Evolutionary conservation across 2,797 vertebrate species (phyloP), one percentile per base, ranked within the genome.

Genomic region (Astyanax mexicanus): DNA sequence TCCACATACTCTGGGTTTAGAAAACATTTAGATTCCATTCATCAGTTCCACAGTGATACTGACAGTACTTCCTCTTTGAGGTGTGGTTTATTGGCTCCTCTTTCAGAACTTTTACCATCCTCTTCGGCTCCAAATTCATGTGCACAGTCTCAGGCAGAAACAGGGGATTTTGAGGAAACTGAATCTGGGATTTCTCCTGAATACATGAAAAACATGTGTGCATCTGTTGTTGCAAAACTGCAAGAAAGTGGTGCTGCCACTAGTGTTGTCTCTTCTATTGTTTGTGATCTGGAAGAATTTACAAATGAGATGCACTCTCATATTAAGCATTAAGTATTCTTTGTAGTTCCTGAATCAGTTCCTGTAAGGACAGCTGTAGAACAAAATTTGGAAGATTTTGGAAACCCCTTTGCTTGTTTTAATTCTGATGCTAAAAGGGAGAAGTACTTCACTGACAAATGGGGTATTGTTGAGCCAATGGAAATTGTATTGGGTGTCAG

Each of bases 1-100:
- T 6, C 4, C 25, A 65, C 61, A 8, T 67, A 67, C 72, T 57
- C 60, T 35, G 76, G 38, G 1, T 78, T 66, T 58, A 49, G 69
- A 13, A 78, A 78, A 58, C 40, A 78, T 66, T 29, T 78, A n/a
- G 58, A 55, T 19, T 66, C 27, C 47, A 35, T 10, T 52, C 49
- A 72, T 67, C 44, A 37, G 38, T 49, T 37, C 25, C 13, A 57
- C 11, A 23, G 11, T 25, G 21, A 1, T 8, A 6, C 9, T 15
- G 49, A 29, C n/a, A 21, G 13, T 15, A n/a, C 8, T 19, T 40
- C 3, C 21, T 35, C 32, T 27, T 40, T n/a, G n/a, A n/a, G n/a
- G n/a, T n/a, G n/a, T n/a, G n/a, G n/a, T n/a, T n/a, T n/a, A n/a
- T n/a, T n/a, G n/a, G n/a, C n/a, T n/a, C 57, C 32, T 27, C 23